phyloP scores from a whole-genome alignment of 1,140 invertebrate genomes.

The Penaeus vannamei region DNA sequence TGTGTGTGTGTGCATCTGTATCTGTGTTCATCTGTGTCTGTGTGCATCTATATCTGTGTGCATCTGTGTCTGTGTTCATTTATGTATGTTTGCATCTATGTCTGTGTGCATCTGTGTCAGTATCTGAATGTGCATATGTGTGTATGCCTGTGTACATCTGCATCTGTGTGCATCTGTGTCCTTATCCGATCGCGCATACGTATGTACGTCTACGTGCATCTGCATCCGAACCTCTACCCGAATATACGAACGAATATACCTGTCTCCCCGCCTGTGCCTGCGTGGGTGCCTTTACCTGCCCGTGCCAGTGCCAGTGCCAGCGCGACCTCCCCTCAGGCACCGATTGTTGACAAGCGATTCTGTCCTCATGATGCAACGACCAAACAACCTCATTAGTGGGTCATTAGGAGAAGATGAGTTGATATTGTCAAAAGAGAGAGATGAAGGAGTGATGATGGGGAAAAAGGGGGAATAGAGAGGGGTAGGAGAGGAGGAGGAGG shows the following conservation, averaged over 20 bases:
- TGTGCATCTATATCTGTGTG: too few relatives aligned
- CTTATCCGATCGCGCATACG: background rate
- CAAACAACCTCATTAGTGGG: too few relatives aligned
- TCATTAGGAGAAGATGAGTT: too few relatives aligned
- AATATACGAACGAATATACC: background rate
- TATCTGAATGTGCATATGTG: background rate
- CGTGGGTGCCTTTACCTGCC: background rate
- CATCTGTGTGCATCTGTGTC: background rate
- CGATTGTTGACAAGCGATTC: too few relatives aligned
- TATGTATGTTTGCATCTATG: background rate
- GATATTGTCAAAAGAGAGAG: too few relatives aligned
- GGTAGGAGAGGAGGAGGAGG: too few relatives aligned
- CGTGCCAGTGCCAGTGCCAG: too few relatives aligned
- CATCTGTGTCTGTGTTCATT: too few relatives aligned
- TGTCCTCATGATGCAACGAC: too few relatives aligned
- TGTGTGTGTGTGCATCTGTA: background rate
- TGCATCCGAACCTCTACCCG: background rate
- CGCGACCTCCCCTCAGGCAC: too few relatives aligned
- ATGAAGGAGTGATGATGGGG: too few relatives aligned
- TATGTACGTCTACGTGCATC: background rate
- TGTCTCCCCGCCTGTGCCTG: background rate
- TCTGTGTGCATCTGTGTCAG: background rate
- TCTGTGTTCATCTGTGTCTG: background rate
- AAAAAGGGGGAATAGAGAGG: too few relatives aligned
- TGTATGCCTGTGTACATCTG: background rate